Evolutionary conservation across 2,888 invertebrate genomes (phyloP).

Genomic region (Tenthredo livida): DNA sequence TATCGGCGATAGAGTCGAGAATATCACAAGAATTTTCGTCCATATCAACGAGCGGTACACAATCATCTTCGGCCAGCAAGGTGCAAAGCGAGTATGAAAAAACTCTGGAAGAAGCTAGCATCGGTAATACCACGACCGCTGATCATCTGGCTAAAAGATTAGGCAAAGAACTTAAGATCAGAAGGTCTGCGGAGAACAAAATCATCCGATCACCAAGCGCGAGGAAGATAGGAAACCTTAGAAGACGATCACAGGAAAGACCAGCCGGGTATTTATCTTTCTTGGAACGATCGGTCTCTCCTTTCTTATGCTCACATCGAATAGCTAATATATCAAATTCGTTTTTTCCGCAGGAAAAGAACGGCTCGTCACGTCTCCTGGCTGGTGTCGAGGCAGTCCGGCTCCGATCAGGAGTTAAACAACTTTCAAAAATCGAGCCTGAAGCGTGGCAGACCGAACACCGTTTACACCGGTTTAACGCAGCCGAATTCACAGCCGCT

Average conservation of each 20-base stretch:
- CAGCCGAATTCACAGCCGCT: slow-evolving; percentile 63
- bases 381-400: slow-evolving; percentile 58
- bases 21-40: slow-evolving; percentile 84
- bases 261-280: slow-evolving; percentile 66
- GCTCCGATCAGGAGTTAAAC: slow-evolving; percentile 59
- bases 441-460: slow-evolving; percentile 80
- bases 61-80: slow-evolving; percentile 81
- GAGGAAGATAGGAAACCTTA: slow-evolving; percentile 88
- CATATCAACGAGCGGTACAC: slow-evolving; percentile 65
- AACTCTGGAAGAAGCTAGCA: slow-evolving; percentile 85
- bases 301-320: no score
- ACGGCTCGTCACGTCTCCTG: slow-evolving; percentile 82
- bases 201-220: slow-evolving; percentile 90
- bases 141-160: slow-evolving; percentile 86
- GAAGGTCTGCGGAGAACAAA: slow-evolving; percentile 85
- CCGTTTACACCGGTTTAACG: slow-evolving; percentile 76
- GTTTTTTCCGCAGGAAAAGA: slow-evolving; percentile 63
- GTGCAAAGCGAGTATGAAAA: slow-evolving; percentile 88
- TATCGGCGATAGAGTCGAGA: slow-evolving; percentile 86
- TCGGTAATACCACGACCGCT: slow-evolving; percentile 82
- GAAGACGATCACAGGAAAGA: slow-evolving; percentile 86
- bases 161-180: slow-evolving; percentile 87
- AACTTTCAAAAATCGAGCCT: slow-evolving; percentile 79
- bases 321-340: background rate
- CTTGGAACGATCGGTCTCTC: background rate